Conservation (phyloP, 1,140 invertebrate genomes). For the Brachionus koreanus region DNA sequence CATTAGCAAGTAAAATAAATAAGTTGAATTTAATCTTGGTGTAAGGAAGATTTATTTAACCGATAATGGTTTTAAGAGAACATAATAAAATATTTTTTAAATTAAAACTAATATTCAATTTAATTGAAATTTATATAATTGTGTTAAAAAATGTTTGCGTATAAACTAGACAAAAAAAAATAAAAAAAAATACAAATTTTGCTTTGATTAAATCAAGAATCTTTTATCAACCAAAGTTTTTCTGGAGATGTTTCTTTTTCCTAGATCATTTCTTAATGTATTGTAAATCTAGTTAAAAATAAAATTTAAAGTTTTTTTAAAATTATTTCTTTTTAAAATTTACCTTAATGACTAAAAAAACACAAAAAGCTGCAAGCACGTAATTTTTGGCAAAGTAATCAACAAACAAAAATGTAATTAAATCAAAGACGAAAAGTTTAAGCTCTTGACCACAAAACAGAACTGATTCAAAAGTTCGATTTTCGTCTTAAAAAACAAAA, state of each 20-base stretch:
- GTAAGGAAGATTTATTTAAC: too few species aligned
- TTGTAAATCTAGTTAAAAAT: conserved; percentile 19
- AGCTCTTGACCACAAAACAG: conserved; percentile 74
- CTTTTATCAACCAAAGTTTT: conserved; percentile 70
- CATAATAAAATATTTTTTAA: too few species aligned
- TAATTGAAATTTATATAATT: too few species aligned
- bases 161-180: neutral
- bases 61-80: too few species aligned
- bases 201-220: conserved; percentile 60
- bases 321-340: conserved; percentile 37
- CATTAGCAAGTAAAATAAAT: too few species aligned
- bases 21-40: too few species aligned
- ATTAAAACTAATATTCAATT: too few species aligned
- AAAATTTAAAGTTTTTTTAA: neutral
- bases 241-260: conserved; percentile 66
- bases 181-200: neutral
- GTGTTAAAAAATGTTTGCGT: too few species aligned
- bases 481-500: conserved; percentile 63
- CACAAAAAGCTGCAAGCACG: conserved; percentile 63
- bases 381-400: conserved; percentile 64
- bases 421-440: conserved; percentile 69
- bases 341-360: conserved; percentile 60
- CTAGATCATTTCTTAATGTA: conserved; percentile 60
- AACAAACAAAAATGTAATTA: conserved; percentile 68
- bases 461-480: conserved; percentile 67